A percentile compares a stretch with the other conserved stretches of the same genome.
These are phyloP conservation scores for Meriones psammophilus DNA, from an alignment of 2,797 vertebrate genomes.

Conservation along the genomic window DNA sequence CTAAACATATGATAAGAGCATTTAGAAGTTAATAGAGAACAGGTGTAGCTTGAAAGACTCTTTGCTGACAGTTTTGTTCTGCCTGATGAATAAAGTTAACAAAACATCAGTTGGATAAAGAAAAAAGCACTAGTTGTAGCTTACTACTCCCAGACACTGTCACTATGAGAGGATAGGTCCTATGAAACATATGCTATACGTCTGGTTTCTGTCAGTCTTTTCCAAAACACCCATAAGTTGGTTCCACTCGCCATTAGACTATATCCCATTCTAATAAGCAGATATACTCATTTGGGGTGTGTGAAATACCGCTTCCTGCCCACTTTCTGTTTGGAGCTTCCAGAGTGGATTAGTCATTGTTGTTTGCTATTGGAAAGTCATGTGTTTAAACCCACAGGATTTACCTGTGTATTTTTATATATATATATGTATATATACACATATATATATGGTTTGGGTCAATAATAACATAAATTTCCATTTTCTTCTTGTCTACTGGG, in stretches of 20 bases:
- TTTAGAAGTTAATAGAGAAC: conserved; percentile 74
- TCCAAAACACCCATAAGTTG: conserved; percentile 23
- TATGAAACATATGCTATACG: conserved; percentile 18
- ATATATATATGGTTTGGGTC: background rate
- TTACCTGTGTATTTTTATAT: conserved; percentile 50
- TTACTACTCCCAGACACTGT: conserved; percentile 51
- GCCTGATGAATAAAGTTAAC: conserved; percentile 57
- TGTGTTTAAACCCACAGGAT: conserved; percentile 32
- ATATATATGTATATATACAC: background rate
- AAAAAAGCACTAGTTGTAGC: conserved; percentile 40
- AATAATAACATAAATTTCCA: conserved; percentile 48
- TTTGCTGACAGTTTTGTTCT: conserved; percentile 55
- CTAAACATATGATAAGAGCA: conserved; percentile 73
- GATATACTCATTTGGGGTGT: background rate
- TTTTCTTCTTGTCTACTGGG: conserved; percentile 19
- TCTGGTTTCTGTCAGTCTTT: conserved; percentile 59
- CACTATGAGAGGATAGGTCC: background rate
- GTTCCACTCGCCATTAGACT: conserved; percentile 41
- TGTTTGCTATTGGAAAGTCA: conserved; percentile 37
- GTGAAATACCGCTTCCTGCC: conserved; percentile 23
- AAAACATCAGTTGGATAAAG: conserved; percentile 59
- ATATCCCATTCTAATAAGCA: conserved; percentile 36
- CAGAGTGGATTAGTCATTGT: conserved; percentile 29
- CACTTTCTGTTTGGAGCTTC: conserved; percentile 54
- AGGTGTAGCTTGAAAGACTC: conserved; percentile 43